Evolutionary conservation across 2,888 invertebrate genomes (phyloP).

Genomic region (Gari tellinella): DNA sequence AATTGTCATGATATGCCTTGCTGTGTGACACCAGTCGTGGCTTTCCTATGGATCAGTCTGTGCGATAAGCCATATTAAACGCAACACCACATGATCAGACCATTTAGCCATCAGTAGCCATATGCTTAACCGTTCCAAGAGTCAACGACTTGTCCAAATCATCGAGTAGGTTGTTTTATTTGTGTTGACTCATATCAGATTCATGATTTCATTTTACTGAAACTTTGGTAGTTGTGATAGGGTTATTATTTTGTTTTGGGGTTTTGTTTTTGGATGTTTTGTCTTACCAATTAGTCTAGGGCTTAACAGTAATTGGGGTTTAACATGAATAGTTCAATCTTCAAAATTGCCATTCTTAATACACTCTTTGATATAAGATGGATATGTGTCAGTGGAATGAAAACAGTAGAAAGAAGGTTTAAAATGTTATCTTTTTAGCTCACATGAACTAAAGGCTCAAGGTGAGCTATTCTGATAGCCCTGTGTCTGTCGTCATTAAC

Average conservation of each 20-base stretch:
- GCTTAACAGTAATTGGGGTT: too few species aligned
- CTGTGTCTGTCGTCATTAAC: too few species aligned
- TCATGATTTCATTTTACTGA: slow-evolving; percentile 1
- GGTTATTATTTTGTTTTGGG: neutral
- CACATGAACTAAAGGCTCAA: too few species aligned
- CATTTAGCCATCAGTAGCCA: slow-evolving; percentile 2
- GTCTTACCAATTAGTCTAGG: too few species aligned
- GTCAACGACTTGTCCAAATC: slow-evolving; percentile 5
- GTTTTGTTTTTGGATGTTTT: too few species aligned
- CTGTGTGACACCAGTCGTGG: slow-evolving; percentile 2
- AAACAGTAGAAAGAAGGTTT: too few species aligned
- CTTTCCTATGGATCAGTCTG: neutral
- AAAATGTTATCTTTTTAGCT: too few species aligned
- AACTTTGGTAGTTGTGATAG: neutral
- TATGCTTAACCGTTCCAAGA: slow-evolving; percentile 5
- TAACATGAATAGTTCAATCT: neutral
- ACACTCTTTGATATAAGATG: too few species aligned
- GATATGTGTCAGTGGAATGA: too few species aligned
- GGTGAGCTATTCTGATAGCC: too few species aligned
- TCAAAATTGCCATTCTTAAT: neutral
- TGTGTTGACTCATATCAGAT: neutral
- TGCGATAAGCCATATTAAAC: neutral
- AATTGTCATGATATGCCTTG: slow-evolving; percentile 4
- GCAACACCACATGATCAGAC: slow-evolving; percentile 3
- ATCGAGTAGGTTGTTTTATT: slow-evolving; percentile 3